Percentiles rank a stretch among this genome's conserved stretches.
phyloP scores from a whole-genome alignment of 2,113 vertebrate genomes.

The Polypterus bichir region DNA sequence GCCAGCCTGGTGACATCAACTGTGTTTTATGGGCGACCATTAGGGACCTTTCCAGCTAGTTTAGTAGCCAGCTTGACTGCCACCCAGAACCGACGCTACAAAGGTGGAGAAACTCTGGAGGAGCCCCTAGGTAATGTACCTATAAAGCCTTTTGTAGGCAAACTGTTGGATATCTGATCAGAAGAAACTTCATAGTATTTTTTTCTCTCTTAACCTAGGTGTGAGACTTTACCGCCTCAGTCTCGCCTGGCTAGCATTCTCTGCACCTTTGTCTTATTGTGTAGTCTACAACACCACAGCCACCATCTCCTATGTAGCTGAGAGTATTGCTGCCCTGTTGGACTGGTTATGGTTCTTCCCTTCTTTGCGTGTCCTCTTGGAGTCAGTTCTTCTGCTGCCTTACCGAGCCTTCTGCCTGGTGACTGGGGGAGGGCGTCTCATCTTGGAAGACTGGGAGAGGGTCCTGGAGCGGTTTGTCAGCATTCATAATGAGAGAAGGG shows the following conservation, averaged over 20 bases:
- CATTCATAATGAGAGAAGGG: slow-evolving; percentile 53
- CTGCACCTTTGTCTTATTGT: slow-evolving; percentile 55
- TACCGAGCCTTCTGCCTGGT: slow-evolving; percentile 45
- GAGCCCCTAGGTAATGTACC: slow-evolving; percentile 34
- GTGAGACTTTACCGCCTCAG: slow-evolving; percentile 57
- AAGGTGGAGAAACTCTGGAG: slow-evolving; percentile 16
- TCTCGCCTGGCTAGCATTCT: slow-evolving; percentile 66
- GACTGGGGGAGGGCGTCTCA: slow-evolving; percentile 28
- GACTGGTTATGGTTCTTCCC: slow-evolving; percentile 66
- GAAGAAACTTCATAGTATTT: neutral
- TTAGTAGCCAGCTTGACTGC: slow-evolving; percentile 59
- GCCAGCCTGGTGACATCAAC: slow-evolving; percentile 59
- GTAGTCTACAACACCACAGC: slow-evolving; percentile 59
- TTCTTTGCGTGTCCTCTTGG: slow-evolving; percentile 45
- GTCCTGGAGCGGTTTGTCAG: slow-evolving; percentile 58
- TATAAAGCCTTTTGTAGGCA: neutral
- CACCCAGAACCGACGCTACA: slow-evolving; percentile 50
- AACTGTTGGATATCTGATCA: neutral
- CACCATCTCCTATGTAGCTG: slow-evolving; percentile 52
- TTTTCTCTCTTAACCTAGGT: slow-evolving; percentile 22
- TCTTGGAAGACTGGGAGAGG: slow-evolving; percentile 65
- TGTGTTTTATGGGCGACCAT: slow-evolving; percentile 62
- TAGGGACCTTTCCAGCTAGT: slow-evolving; percentile 69
- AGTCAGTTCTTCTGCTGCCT: slow-evolving; percentile 61
- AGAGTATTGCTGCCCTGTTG: slow-evolving; percentile 51